These are phyloP conservation scores for Delphinus delphis DNA, from an alignment of 2,113 vertebrate genomes.

Conservation along the genomic window DNA sequence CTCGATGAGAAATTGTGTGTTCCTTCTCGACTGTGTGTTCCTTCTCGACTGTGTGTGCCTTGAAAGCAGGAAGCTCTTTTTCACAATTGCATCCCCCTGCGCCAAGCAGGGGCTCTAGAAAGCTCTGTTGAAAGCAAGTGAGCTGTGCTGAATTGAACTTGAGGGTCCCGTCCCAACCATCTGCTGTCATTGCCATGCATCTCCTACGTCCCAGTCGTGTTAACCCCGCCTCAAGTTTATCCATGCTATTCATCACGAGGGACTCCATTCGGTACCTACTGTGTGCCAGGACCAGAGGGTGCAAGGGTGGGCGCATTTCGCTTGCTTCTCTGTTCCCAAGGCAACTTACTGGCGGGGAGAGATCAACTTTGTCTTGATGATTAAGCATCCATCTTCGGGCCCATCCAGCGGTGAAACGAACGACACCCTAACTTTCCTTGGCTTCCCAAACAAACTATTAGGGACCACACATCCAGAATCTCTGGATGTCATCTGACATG, in stretches of 20 bases:
- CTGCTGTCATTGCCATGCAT: fast-evolving
- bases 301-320: neutral
- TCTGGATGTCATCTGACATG: neutral
- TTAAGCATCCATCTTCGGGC: too few relatives aligned
- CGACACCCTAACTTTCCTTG: neutral
- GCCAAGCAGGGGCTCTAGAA: neutral
- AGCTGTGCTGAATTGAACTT: neutral
- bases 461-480: neutral
- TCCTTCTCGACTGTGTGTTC: fast-evolving
- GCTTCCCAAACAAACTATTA: neutral
- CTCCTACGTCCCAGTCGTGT: fast-evolving
- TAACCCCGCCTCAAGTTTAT: neutral
- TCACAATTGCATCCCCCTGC: fast-evolving
- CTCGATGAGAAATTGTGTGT: fast-evolving
- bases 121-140: neutral
- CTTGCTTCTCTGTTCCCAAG: neutral
- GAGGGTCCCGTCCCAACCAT: neutral
- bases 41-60: too few relatives aligned
- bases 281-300: neutral
- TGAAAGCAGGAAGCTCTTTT: fast-evolving
- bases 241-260: neutral
- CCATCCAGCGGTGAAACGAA: neutral
- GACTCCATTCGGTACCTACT: neutral
- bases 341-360: neutral
- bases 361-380: neutral